phyloP scores from a whole-genome alignment of 1,140 invertebrate genomes.

The Hesperophylax magnus region DNA sequence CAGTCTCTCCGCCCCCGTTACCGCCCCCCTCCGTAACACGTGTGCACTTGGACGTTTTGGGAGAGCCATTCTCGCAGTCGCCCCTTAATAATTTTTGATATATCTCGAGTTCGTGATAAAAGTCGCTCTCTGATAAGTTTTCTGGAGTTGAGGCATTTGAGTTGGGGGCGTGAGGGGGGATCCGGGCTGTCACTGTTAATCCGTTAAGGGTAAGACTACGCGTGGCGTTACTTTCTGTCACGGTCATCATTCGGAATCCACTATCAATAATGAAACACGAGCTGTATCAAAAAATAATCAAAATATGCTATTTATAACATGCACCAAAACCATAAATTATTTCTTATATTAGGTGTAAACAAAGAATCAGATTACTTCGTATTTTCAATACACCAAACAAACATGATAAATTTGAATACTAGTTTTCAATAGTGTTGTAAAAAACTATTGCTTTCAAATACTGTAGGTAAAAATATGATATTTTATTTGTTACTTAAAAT shows the following conservation, averaged over 20 bases:
- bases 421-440: too few relatives aligned
- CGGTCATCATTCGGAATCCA: slow-evolving; percentile 49
- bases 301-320: not conserved
- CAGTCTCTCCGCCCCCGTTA: slow-evolving; percentile 9
- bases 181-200: slow-evolving; percentile 51
- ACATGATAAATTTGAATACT: too few relatives aligned
- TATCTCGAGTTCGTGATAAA: slow-evolving; percentile 57
- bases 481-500: too few relatives aligned
- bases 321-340: not conserved
- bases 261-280: not conserved
- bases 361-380: too few relatives aligned
- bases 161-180: slow-evolving; percentile 31
- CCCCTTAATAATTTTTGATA: slow-evolving; percentile 57
- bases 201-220: slow-evolving; percentile 56
- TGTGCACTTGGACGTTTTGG: slow-evolving; percentile 52
- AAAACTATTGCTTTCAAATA: too few relatives aligned
- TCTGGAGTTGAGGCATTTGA: slow-evolving; percentile 51
- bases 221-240: slow-evolving; percentile 55
- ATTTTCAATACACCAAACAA: too few relatives aligned
- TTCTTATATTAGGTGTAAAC: too few relatives aligned
- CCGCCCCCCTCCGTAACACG: slow-evolving; percentile 40
- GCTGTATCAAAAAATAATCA: not conserved
- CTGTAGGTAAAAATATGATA: too few relatives aligned
- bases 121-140: slow-evolving; percentile 55
- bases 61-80: slow-evolving; percentile 56